Conservation (phyloP, 2,113 vertebrate species). For the Halcyon senegalensis region DNA sequence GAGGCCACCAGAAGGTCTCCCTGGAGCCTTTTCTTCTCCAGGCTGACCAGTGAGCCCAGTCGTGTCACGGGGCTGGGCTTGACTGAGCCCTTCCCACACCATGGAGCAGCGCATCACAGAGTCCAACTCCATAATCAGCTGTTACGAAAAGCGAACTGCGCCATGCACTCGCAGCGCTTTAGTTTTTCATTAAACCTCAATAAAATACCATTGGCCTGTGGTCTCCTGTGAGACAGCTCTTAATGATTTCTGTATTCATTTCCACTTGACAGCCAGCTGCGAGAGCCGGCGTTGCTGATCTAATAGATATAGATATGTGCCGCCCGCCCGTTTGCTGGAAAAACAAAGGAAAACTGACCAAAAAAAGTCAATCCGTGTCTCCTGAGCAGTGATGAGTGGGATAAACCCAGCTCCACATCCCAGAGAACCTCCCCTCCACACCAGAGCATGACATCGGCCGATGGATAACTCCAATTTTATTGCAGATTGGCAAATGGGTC, state of each 20-base stretch:
- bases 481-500: neutral
- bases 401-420: constrained; percentile 53
- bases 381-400: constrained; percentile 42
- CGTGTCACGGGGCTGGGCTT: too few relatives aligned
- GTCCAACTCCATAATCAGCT: constrained; percentile 33
- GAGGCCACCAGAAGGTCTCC: neutral
- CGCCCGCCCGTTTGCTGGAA: constrained; percentile 24
- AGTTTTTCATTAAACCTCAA: constrained; percentile 67
- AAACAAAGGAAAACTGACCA: constrained; percentile 1
- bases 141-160: constrained; percentile 45
- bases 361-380: constrained; percentile 37
- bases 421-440: constrained; percentile 9
- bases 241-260: constrained; percentile 65
- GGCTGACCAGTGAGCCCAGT: neutral
- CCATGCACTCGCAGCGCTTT: neutral
- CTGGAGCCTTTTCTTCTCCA: neutral
- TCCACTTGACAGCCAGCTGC: constrained; percentile 72
- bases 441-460: constrained; percentile 17
- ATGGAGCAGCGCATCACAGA: neutral
- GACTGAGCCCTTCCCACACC: neutral
- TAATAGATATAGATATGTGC: constrained; percentile 39
- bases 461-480: constrained; percentile 13
- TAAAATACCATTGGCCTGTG: constrained; percentile 63
- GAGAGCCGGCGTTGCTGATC: constrained; percentile 32
- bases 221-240: constrained; percentile 62